Base-by-base conservation (phyloP, 2,888 invertebrate genomes). In the Gisinianus flammeolus region DNA sequence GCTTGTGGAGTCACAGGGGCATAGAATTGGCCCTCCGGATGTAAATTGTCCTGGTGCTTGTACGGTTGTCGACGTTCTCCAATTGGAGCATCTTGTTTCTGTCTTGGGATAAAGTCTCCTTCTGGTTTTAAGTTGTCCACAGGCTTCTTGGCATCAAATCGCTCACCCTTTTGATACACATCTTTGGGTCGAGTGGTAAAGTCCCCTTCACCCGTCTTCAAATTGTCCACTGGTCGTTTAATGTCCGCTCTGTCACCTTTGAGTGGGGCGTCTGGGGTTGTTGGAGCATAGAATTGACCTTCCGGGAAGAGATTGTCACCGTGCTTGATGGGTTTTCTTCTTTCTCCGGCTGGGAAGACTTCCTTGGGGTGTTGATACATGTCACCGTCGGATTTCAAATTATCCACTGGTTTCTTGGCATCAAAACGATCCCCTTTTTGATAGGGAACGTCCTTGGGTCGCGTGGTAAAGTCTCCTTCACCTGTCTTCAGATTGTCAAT, bases 41-140 rank as follows among this genome's bases (percentile, higher is more conserved):
- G 88, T 0, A 91, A 88, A 84, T 91, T 91, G 81, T 88, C 92
- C 82, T 90, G 89, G 44, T 91, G 92, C 85, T 87, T 89, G 2
- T 86, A 87, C 2, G 86, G 87, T 0, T 85, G 85, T 30, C 87
- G 86, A 26, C 86, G 88, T 0, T 89, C 88, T 68, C 72, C 90
- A 78, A 85, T 87, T 0, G 88, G 88, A 0, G 85, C 83, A 85
- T 87, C 87, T 10, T 85, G 85, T 1, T 87, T 85, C 10, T 90
- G 91, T 85, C 75, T 80, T 52, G 89, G 80, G 86, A 87, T 72
- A 85, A 85, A 5, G 81, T 80, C 24, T 80, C 85, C 8, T 86
- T 88, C 24, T 78, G 82, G 1, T 87, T 81, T 77, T 90, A 74
- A 30, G 35, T 76, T 71, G 35, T 71, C 79, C 24, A 71, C 56